A percentile compares a stretch with the other conserved stretches of the same genome.
Conservation (phyloP, 2,888 invertebrate species). For the Trissolcus brochymenae region DNA sequence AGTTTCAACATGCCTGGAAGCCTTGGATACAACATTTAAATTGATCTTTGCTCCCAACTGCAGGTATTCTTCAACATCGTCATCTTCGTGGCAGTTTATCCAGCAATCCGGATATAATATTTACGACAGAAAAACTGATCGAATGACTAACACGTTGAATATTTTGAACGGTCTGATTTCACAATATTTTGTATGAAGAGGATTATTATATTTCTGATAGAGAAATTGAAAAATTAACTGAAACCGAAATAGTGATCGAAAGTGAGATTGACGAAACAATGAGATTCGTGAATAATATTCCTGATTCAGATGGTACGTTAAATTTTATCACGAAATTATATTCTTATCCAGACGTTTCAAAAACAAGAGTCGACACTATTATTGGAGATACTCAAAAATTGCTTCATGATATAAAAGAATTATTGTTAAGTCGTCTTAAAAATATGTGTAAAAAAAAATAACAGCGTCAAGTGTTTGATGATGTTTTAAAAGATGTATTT, state of each 20-base stretch:
- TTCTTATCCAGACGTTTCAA: slow-evolving; percentile 21
- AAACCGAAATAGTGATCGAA: too few relatives aligned
- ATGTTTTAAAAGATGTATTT: too few relatives aligned
- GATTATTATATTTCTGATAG: too few relatives aligned
- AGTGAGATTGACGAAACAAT: too few relatives aligned
- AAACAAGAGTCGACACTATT: slow-evolving; percentile 12
- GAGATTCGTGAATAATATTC: not conserved
- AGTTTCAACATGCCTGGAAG: slow-evolving; percentile 10
- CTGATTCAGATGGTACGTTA: slow-evolving; percentile 8
- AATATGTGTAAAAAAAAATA: too few relatives aligned
- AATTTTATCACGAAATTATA: slow-evolving; percentile 21
- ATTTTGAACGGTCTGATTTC: slow-evolving; percentile 15
- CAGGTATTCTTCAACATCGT: slow-evolving; percentile 15
- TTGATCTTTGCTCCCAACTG: slow-evolving; percentile 16
- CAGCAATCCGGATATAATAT: slow-evolving; percentile 23
- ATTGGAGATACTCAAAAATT: slow-evolving; percentile 11
- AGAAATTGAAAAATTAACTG: too few relatives aligned
- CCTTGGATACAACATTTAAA: slow-evolving; percentile 29
- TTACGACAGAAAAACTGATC: slow-evolving; percentile 12
- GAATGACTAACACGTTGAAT: slow-evolving; percentile 16
- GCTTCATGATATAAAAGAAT: too few relatives aligned
- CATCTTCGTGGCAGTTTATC: slow-evolving; percentile 23
- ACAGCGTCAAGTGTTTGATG: too few relatives aligned
- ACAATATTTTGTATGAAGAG: slow-evolving; percentile 5
- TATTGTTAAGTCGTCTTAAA: too few relatives aligned